Evolutionary conservation across 2,888 invertebrate genomes (phyloP).

Genomic region (Aleiodes alternator): DNA sequence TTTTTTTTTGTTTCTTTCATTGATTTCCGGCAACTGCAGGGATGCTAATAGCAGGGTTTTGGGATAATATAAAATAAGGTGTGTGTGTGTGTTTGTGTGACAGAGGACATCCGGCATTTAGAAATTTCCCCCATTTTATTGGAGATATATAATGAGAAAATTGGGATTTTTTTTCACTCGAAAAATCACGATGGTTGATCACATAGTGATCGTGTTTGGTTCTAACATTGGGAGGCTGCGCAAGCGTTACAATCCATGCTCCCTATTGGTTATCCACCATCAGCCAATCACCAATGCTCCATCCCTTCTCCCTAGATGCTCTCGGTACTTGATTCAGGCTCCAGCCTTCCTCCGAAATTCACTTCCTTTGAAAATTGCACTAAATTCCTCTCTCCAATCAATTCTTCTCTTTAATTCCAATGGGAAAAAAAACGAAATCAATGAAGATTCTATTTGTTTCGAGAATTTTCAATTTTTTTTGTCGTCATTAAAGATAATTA

Average conservation of each 20-base stretch:
- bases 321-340: conserved; percentile 57
- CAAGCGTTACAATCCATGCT: conserved; percentile 61
- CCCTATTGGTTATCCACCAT: conserved; percentile 64
- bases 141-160: background rate
- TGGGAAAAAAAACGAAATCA: no score
- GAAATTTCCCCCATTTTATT: background rate
- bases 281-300: conserved; percentile 63
- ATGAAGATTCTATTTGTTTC: background rate
- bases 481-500: no score
- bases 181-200: background rate
- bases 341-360: conserved; percentile 61
- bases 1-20: no score
- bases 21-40: no score
- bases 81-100: background rate
- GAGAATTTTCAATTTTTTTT: background rate
- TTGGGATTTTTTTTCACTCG: background rate
- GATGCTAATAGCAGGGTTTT: background rate
- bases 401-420: no score
- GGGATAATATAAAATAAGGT: background rate
- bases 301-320: conserved; percentile 63
- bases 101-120: no score
- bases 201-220: conserved; percentile 40
- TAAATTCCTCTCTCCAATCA: background rate
- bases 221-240: conserved; percentile 61
- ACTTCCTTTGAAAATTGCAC: no score